A percentile compares a stretch with the other conserved stretches of the same genome.
Conservation (phyloP, 1,140 invertebrate species). For the Cepaea nemoralis region DNA sequence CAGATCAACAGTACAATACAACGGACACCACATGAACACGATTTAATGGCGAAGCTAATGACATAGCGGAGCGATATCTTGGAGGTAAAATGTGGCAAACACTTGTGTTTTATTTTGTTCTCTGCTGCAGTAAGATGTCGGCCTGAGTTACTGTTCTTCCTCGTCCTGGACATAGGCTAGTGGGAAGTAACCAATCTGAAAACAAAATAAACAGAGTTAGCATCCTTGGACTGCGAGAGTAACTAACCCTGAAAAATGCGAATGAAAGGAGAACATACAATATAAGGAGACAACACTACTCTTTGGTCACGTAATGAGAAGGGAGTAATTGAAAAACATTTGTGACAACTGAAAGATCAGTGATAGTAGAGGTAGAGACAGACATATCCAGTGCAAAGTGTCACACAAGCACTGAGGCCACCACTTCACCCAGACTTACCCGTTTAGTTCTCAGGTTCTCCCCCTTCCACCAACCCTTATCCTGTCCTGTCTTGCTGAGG, state of each 20-base stretch:
- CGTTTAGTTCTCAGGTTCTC: constrained; percentile 80
- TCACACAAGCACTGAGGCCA: too few relatives aligned
- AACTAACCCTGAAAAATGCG: too few relatives aligned
- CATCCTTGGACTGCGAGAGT: too few relatives aligned
- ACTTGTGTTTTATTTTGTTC: too few relatives aligned
- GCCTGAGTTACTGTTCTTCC: constrained; percentile 46
- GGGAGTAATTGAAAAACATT: too few relatives aligned
- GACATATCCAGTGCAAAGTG: neutral
- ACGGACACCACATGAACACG: neutral
- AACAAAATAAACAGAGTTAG: too few relatives aligned
- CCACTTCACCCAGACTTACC: constrained; percentile 70
- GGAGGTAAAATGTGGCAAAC: neutral
- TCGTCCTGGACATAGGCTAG: constrained; percentile 69
- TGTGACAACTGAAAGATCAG: too few relatives aligned
- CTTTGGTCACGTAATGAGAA: too few relatives aligned
- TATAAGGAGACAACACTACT: too few relatives aligned
- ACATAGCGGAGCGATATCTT: neutral
- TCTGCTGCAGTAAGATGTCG: neutral
- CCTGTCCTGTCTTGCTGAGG: constrained; percentile 82
- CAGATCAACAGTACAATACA: neutral
- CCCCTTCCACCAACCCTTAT: constrained; percentile 87
- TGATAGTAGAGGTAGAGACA: neutral
- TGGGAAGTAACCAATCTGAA: constrained; percentile 70
- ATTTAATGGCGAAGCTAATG: neutral
- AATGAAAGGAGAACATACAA: too few relatives aligned